Evolutionary conservation across 1,140 invertebrate species (phyloP), one percentile per base, ranked within the genome.

Genomic region (Drosophila nigromelanica): DNA sequence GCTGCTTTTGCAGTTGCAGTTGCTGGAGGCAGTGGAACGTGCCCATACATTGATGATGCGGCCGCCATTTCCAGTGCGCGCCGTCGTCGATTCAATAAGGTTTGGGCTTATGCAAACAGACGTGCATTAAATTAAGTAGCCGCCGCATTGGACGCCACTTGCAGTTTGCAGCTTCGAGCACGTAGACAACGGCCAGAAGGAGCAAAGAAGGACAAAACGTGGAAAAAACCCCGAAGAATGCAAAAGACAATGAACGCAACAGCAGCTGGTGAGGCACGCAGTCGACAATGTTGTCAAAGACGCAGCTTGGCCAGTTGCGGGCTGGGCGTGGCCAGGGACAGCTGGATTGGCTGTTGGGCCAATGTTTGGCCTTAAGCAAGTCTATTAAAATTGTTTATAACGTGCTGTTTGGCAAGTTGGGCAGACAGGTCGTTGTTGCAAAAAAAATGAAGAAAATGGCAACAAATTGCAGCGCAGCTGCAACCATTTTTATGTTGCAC

Each of bases 81-180:
- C 60, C 63, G 61, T 39, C 14, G 43, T 74, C 78, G 78, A 87
- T 81, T 86, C 83, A 89, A 86, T 82, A 89, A 89, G 83, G 78
- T 89, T 89, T 87, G 83, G 73, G 79, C 73, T 89, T 87, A 87
- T 87, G 83, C 82, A 89, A 87, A 87, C 83, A 89, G 83, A 87
- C 82, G 83, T 89, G 82, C 82, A 86, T 86, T 86, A 86, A 86
- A 86, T 86, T 87, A 86, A 86, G 82, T 86, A 86, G 82, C 82
- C 82, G 78, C 62, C 67, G 63, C 70, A 67, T 78, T 58, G 78
- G 63, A 78, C 82, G 59, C 71, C 64, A 74, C 61, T 60, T 81
- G 82, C 82, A 72, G 76, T 64, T 54, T 56, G 59, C 50, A 70
- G 67, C 67, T 63, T 37, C n/a, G 63, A 67, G 82, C 81, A 86